These are phyloP conservation scores for Alosa sapidissima DNA, from an alignment of 2,797 vertebrate species.

Conservation along the genomic window DNA sequence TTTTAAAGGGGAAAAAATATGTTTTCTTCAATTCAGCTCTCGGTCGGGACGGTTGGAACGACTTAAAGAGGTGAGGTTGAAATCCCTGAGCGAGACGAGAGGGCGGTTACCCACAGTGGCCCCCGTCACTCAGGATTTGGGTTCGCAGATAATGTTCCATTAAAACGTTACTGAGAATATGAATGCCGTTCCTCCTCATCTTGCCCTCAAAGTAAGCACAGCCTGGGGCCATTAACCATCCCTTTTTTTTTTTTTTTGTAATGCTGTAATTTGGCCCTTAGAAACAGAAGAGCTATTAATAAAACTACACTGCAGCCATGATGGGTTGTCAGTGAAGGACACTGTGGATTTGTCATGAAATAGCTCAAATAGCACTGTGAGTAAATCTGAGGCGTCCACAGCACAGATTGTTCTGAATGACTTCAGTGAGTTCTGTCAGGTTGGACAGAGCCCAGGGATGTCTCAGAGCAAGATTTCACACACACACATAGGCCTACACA, in stretches of 20 bases:
- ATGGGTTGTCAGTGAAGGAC: not conserved
- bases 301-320: not conserved
- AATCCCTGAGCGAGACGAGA: not conserved
- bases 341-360: not conserved
- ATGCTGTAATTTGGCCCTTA: not conserved
- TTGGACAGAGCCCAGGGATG: not conserved
- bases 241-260: not conserved
- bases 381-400: not conserved
- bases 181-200: not conserved
- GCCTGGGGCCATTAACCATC: not conserved
- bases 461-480: not conserved
- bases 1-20: not conserved
- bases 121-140: slow-evolving; percentile 41
- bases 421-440: not conserved
- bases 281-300: not conserved
- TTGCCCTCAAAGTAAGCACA: not conserved
- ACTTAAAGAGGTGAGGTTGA: not conserved
- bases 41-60: not conserved
- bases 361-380: not conserved
- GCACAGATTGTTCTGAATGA: not conserved
- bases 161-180: not conserved
- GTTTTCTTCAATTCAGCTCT: not conserved
- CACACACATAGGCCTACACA: not conserved
- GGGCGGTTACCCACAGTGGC: slow-evolving; percentile 47
- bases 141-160: not conserved